A percentile compares a stretch with the other conserved stretches of the same genome.
Conservation (phyloP, 1,140 invertebrate species). For the Musca vetustissima region DNA sequence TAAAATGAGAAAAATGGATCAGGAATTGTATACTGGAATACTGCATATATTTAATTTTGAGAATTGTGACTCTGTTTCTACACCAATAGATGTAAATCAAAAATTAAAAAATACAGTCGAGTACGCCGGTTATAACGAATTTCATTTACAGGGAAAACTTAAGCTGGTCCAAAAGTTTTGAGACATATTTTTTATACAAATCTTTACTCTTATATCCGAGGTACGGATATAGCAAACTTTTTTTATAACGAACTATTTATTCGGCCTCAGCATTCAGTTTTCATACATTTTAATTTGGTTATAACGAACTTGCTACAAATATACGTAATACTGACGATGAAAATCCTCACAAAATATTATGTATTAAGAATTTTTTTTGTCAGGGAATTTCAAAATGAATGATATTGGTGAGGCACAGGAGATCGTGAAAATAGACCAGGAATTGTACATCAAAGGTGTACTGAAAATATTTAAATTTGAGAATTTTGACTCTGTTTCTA, state of each 20-base stretch:
- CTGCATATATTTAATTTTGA: conserved; percentile 42
- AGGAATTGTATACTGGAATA: conserved; percentile 31
- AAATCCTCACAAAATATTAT: no score
- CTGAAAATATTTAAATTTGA: conserved; percentile 43
- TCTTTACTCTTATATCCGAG: no score
- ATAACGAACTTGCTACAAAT: no score
- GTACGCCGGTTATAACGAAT: no score
- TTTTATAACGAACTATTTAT: no score
- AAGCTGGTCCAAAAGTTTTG: no score
- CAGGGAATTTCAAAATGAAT: conserved; percentile 22
- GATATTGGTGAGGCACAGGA: conserved; percentile 14
- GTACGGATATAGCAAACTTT: no score
- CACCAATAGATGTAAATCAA: conserved; percentile 36
- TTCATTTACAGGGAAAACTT: no score
- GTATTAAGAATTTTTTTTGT: conserved; percentile 4
- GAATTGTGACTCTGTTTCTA: conserved; percentile 37
- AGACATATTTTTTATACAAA: no score
- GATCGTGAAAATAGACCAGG: conserved; percentile 33
- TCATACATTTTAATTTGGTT: no score
- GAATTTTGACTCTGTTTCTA: conserved; percentile 37
- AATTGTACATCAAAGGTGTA: conserved; percentile 25
- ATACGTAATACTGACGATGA: no score
- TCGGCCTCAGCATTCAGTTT: no score
- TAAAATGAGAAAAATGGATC: conserved; percentile 32
- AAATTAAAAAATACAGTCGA: conserved; percentile 39